Evolutionary conservation across 2,888 invertebrate genomes (phyloP).

Genomic region (Pterostichus madidus): DNA sequence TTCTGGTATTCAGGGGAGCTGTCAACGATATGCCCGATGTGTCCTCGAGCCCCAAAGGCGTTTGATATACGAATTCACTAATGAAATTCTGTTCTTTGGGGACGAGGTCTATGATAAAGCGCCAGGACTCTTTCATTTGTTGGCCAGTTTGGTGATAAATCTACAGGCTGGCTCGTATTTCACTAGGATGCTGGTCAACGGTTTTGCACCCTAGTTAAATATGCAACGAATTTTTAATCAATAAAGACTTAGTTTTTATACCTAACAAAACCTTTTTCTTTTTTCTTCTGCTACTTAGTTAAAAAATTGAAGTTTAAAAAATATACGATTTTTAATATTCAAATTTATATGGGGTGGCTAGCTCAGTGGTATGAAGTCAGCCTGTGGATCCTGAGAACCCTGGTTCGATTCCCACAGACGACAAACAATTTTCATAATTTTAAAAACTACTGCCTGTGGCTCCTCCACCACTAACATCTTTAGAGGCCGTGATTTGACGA

Average conservation of each 20-base stretch:
- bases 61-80: conserved; percentile 56
- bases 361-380: too few species aligned
- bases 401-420: too few species aligned
- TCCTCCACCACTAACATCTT: too few species aligned
- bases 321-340: too few species aligned
- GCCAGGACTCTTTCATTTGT: conserved; percentile 38
- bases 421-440: too few species aligned
- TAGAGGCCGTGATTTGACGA: too few species aligned
- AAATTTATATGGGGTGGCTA: too few species aligned
- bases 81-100: conserved; percentile 57
- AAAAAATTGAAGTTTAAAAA: too few species aligned
- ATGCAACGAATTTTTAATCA: conserved; percentile 35
- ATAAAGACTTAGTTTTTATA: conserved; percentile 40
- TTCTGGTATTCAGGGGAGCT: conserved; percentile 19
- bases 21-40: conserved; percentile 46
- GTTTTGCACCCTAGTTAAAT: conserved; percentile 28
- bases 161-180: conserved; percentile 29
- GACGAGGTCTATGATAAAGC: conserved; percentile 53
- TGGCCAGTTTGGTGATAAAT: conserved; percentile 46
- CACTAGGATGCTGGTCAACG: conserved; percentile 40
- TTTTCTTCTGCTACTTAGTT: background rate
- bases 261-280: background rate
- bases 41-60: conserved; percentile 21
- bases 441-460: too few species aligned
- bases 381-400: too few species aligned